Evolutionary conservation across 2,888 invertebrate species (phyloP), one percentile per base, ranked within the genome.

Genomic region (Chrysolina americana): DNA sequence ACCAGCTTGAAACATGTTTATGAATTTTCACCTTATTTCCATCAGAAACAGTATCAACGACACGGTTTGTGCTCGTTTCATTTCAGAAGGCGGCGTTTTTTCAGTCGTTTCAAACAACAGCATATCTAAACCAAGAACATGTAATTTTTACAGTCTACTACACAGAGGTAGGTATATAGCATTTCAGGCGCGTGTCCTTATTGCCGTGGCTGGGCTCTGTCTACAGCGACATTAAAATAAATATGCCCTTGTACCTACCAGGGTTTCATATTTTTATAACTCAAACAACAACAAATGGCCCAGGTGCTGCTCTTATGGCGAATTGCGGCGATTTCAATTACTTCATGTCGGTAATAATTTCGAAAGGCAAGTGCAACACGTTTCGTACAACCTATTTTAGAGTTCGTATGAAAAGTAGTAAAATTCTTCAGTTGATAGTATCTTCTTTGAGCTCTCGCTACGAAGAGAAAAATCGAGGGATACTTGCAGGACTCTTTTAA

Each of bases 321-420:
- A 72, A 76, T 75, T 78, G 63, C 69, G 70, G 66, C 71, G 65
- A 71, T 73, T 71, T 73, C 73, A 59, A 59, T 59, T 59, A 59
- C 72, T 72, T 77, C 71, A 75, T 53, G 62, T 68, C 53, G 44
- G 53, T 36, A 28, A 36, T 75, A 73, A 70, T 72, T 66, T 74
- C 53, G 68, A 79, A 78, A 77, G 78, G 76, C 79, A 79, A 78
- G 76, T 79, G 79, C 65, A 69, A 73, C 79, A 79, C 79, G 79
- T 79, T 53, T 9, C n/a, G n/a, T 28, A 15, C 28, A 36, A n/a
- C 47, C 10, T 15, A 47, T 47, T n/a, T 13, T 47, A 6, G 13
- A n/a, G 47, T 47, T n/a, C 2, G 15, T 15, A 15, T 47, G n/a
- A 47, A 47, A 47, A 47, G 15, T 0, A 15, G 15, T 6, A 6